Evolutionary conservation across 2,888 invertebrate species (phyloP), one percentile per base, ranked within the genome.

Genomic region (Agrochola circellaris): DNA sequence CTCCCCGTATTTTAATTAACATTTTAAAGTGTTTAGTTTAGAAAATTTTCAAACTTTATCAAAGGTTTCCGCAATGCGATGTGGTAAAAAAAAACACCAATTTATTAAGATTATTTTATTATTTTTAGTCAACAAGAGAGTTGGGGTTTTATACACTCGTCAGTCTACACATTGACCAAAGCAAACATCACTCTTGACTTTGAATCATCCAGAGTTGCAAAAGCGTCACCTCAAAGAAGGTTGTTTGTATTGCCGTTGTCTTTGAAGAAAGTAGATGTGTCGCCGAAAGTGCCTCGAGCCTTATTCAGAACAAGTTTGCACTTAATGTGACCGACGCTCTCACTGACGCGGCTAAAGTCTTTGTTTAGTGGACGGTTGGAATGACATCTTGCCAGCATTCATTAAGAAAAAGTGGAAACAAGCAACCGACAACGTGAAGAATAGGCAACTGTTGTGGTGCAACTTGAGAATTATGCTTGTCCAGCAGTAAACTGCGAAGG

Each of bases 221-320:
- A 77, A 64, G 58, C 42, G 34, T 78, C 48, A 30, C 51, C 30
- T 51, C 60, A 73, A 79, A 79, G 38, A 48, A 54, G 61, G 20
- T 38, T 45, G 65, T 61, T 72, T 79, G 56, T 67, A 67, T 62
- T 60, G 54, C 26, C 45, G 51, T 66, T 54, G 65, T 66, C 45
- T 79, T 79, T 79, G 79, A 79, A 45, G 54, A 65, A 60, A 15
- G 26, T 26, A 54, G 26, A 34, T 38, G 71, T 71, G 51, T 78
- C 26, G 26, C 9, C n/a, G 20, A 17, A 23, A 73, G 20, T 66
- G 58, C 51, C 60, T 17, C 26, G 20, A 20, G 42, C 34, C 60
- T 51, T 26, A 60, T 34, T 34, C 42, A 65, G 30, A 71, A 30
- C 58, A 78, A 58, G 51, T 45, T 45, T 34, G 42, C 58, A 51